A percentile compares a stretch with the other conserved stretches of the same genome.
Conservation (phyloP, 2,113 vertebrate genomes). For the Ammodytes marinus region DNA sequence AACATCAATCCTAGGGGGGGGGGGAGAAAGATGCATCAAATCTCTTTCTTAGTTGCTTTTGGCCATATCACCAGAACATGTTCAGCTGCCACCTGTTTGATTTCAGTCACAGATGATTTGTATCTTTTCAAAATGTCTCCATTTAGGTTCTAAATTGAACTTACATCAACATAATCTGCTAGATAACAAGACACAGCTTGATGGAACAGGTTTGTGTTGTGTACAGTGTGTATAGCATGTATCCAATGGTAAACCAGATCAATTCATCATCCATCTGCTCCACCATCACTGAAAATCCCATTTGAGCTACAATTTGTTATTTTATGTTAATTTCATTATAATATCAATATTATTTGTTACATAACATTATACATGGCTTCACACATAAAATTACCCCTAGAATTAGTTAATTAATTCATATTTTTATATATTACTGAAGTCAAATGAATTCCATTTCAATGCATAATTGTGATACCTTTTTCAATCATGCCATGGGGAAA, state of each 20-base stretch:
- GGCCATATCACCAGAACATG: slow-evolving; percentile 36
- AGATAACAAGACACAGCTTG: slow-evolving; percentile 16
- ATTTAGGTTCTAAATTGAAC: slow-evolving; percentile 25
- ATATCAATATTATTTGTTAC: slow-evolving; percentile 8
- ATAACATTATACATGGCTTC: slow-evolving; percentile 30
- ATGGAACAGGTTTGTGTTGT: background rate
- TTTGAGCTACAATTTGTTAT: slow-evolving; percentile 13
- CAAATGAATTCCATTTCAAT: slow-evolving; percentile 23
- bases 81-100: slow-evolving; percentile 57
- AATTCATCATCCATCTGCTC: slow-evolving; percentile 56
- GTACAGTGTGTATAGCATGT: background rate
- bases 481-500: background rate
- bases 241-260: slow-evolving; percentile 29
- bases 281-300: slow-evolving; percentile 27
- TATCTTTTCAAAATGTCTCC: slow-evolving; percentile 39
- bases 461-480: slow-evolving; percentile 13
- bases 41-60: slow-evolving; percentile 15
- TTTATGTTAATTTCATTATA: slow-evolving; percentile 6
- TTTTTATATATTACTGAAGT: slow-evolving; percentile 1
- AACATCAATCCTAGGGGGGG: background rate
- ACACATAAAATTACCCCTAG: slow-evolving; percentile 6
- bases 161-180: slow-evolving; percentile 10
- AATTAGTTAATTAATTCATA: slow-evolving; percentile 22
- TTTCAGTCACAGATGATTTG: slow-evolving; percentile 50
- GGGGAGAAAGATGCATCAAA: background rate